phyloP scores from a whole-genome alignment of 2,797 vertebrate genomes.

The Holocentrus rufus region DNA sequence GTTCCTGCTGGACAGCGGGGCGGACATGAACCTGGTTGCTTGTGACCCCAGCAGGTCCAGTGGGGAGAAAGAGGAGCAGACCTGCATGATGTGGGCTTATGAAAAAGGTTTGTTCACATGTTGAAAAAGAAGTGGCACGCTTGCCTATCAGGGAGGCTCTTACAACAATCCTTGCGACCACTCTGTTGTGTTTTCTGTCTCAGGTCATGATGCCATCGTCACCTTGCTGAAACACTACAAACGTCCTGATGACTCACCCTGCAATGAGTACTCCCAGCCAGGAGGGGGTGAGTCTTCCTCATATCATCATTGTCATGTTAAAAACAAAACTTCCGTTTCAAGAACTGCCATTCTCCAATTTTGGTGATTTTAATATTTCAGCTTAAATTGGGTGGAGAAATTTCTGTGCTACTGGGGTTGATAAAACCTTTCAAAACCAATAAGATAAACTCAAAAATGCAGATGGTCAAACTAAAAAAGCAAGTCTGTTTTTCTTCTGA shows the following conservation, averaged over 20 bases:
- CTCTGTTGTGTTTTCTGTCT: conserved; percentile 19
- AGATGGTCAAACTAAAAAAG: too few relatives aligned
- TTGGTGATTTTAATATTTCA: not conserved
- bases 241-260: conserved; percentile 91
- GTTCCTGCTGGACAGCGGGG: conserved; percentile 93
- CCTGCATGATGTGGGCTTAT: conserved; percentile 98
- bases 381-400: too few relatives aligned
- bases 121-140: not conserved
- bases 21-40: conserved; percentile 96
- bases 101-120: conserved; percentile 87
- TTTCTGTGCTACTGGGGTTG: too few relatives aligned
- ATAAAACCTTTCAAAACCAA: not conserved
- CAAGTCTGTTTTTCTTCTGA: too few relatives aligned
- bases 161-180: not conserved
- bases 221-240: conserved; percentile 98
- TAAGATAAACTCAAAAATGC: too few relatives aligned
- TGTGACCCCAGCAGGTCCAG: conserved; percentile 97
- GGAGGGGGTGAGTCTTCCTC: conserved; percentile 88
- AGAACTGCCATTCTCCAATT: too few relatives aligned
- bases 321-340: too few relatives aligned
- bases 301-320: not conserved
- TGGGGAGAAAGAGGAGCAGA: conserved; percentile 97
- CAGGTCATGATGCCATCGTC: conserved; percentile 94
- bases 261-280: conserved; percentile 96
- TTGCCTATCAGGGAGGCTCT: not conserved